These are phyloP conservation scores for Phrynosoma blainvillii DNA, from an alignment of 2,113 vertebrate species.

Conservation along the genomic window DNA sequence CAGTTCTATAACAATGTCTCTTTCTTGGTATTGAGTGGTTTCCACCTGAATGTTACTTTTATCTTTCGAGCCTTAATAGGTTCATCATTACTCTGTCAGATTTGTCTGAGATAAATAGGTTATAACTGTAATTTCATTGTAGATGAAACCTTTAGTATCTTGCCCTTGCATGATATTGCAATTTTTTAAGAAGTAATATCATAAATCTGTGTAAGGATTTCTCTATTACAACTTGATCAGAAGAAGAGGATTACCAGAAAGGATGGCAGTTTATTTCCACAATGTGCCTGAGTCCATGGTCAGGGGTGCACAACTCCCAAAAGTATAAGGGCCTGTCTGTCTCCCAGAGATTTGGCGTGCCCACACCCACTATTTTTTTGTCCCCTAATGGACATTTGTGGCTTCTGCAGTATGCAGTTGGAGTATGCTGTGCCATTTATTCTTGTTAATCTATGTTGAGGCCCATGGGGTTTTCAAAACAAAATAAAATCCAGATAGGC, in stretches of 20 bases:
- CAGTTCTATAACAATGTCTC: background rate
- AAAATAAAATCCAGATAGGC: no score
- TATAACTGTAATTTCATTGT: background rate
- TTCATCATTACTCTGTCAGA: background rate
- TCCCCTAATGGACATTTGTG: no score
- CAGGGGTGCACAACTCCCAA: no score
- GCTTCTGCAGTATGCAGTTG: no score
- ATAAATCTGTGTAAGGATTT: background rate
- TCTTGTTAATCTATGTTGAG: no score
- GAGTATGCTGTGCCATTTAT: no score
- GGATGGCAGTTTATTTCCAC: no score
- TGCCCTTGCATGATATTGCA: background rate
- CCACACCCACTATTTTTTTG: no score
- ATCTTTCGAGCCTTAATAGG: background rate
- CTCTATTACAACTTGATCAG: background rate
- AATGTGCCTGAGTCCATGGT: no score
- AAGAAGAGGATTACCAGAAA: background rate
- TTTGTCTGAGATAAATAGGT: background rate
- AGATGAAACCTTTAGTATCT: background rate
- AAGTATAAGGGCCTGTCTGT: no score
- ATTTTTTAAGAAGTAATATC: background rate
- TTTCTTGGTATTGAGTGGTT: slow-evolving; percentile 5
- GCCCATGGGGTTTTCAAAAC: no score
- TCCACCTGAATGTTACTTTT: background rate
- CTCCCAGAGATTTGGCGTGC: no score